A percentile compares a stretch with the other conserved stretches of the same genome.
Evolutionary conservation across 2,797 vertebrate species (phyloP).

Genomic region (Myiotriccus ornatus): DNA sequence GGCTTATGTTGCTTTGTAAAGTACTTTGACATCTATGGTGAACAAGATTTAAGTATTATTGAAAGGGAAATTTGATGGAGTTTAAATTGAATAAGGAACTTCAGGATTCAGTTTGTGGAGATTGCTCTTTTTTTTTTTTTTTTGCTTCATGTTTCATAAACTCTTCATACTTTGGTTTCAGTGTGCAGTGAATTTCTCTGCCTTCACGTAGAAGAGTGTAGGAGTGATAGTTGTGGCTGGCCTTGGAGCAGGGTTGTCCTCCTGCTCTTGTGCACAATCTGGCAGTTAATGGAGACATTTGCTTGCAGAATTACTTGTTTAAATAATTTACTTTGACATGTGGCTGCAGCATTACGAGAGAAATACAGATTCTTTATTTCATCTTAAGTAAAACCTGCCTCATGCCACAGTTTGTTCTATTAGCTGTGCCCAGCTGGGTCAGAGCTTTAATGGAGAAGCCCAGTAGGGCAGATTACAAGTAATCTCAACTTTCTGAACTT

Average conservation of each 20-base stretch:
- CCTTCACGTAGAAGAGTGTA: not conserved
- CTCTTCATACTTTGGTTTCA: not conserved
- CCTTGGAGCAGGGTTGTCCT: not conserved
- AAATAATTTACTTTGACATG: slow-evolving; percentile 29
- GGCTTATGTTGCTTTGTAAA: slow-evolving; percentile 7
- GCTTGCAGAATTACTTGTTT: slow-evolving; percentile 14
- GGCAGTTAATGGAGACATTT: slow-evolving; percentile 7
- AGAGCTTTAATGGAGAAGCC: not conserved
- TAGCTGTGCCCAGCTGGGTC: not conserved
- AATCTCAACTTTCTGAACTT: not conserved
- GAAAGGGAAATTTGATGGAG: slow-evolving; percentile 9
- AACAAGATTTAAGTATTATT: slow-evolving; percentile 26
- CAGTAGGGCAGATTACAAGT: not conserved
- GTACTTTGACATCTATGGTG: not conserved
- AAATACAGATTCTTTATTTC: slow-evolving; percentile 39
- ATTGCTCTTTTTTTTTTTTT: not conserved
- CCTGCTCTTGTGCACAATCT: not conserved
- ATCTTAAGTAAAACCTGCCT: slow-evolving; percentile 5
- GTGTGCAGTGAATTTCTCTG: not conserved
- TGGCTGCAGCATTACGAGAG: not conserved
- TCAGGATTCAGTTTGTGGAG: not conserved
- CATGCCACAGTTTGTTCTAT: not conserved
- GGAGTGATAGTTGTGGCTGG: slow-evolving; percentile 2
- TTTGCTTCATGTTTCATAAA: not conserved
- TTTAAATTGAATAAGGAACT: slow-evolving; percentile 5